Base-by-base conservation (phyloP, 2,888 invertebrate species). In the Zhengitettix transpicula region DNA sequence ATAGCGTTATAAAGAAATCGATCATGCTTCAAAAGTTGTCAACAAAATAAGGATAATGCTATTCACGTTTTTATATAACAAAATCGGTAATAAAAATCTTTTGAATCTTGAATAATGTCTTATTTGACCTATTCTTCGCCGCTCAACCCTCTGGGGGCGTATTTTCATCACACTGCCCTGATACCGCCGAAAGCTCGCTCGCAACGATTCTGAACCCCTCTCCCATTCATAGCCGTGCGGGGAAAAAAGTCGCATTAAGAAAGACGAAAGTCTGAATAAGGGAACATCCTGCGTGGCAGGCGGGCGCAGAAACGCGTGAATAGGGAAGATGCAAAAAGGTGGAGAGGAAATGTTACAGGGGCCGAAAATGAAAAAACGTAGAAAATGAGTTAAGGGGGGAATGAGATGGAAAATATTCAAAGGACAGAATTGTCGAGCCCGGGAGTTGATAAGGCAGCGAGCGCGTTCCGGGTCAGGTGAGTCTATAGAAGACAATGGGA, bases 401-500 rank as follows among this genome's bases (percentile, higher is more conserved):
- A 51, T 55, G 58, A 61, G 58, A 58, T 52, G 47, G 57, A 59
- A 61, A 61, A 59, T 59, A 56, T 53, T 56, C 53, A 55, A 51
- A 60, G 52, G 55, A 60, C 60, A 58, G 55, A 40, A 8, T 14
- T 17, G 14, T 10, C 12, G 55, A 41, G 55, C 14, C n/a, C 9
- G 55, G 40, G 42, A 2, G 55, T 40, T 10, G 40, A 40, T 16
- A 41, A 40, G n/a, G 55, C 9, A 40, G 55, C 16, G 28, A 41
- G 52, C n/a, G 40, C 28, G 51, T 42, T 41, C 51, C 40, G 57
- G 17, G 14, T 12, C 41, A 51, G 51, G 47, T 28, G 16, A 53
- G 53, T 28, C 53, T 53, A 53, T 53, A 55, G 55, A 63, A 64
- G 65, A 65, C 65, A 65, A 65, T 65, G 65, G 61, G 63, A 61